Conservation (phyloP, 2,113 vertebrate species). For the Corapipo altera region DNA sequence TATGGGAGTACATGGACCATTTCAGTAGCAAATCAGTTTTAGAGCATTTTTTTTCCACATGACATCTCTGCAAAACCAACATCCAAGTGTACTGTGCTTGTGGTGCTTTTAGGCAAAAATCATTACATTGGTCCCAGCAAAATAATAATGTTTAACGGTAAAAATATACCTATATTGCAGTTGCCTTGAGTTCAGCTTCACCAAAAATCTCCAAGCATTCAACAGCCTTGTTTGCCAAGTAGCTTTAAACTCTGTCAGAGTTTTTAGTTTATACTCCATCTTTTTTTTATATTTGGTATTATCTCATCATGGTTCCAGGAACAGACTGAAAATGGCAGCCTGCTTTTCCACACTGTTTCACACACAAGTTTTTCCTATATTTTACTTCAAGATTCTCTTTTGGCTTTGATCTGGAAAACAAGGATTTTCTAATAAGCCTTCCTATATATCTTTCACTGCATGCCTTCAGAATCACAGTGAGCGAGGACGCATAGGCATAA, state of each 20-base stretch:
- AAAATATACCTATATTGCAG: not conserved
- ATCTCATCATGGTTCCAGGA: not conserved
- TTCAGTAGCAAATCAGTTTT: slow-evolving; percentile 53
- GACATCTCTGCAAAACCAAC: slow-evolving; percentile 40
- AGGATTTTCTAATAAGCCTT: not conserved
- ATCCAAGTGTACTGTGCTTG: not conserved
- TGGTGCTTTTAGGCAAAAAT: slow-evolving; percentile 1
- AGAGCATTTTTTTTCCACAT: slow-evolving; percentile 9
- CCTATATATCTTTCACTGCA: rapidly evolving
- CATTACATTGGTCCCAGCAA: not conserved
- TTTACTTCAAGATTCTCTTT: not conserved
- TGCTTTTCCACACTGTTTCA: not conserved
- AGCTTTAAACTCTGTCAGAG: not conserved
- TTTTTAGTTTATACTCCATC: not conserved
- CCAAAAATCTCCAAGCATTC: not conserved
- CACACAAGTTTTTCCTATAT: not conserved
- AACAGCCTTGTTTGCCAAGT: not conserved
- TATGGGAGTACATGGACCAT: not conserved
- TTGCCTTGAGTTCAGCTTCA: not conserved
- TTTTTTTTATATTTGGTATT: not conserved
- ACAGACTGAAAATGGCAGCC: not conserved
- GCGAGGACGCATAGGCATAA: not conserved
- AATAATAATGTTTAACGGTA: not conserved
- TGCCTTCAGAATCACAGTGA: not conserved
- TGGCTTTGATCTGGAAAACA: not conserved